Evolutionary conservation across 2,888 invertebrate genomes (phyloP), one percentile per base, ranked within the genome.

Genomic region (Ochropacha duplaris): DNA sequence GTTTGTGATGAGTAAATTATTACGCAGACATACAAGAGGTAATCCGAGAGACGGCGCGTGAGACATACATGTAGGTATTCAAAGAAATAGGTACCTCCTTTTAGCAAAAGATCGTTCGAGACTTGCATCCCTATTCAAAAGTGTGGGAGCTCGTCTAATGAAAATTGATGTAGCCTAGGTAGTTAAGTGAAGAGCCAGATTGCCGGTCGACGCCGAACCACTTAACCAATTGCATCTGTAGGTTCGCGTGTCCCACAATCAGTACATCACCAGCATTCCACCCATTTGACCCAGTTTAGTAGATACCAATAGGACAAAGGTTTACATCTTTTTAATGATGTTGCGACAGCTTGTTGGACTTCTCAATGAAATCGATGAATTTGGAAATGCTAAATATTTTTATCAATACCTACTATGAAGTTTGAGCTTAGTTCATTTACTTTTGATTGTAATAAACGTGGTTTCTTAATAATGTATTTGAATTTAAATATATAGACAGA

Each of bases 211-310:
- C 65, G 72, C 65, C 69, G 60, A 55, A 55, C 68, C 76, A 81
- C 75, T 82, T 76, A 71, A 66, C 64, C 74, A 76, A 79, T 78
- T 80, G 74, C 64, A 62, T 54, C 8, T 44, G 44, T 44, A 44
- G 44, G 44, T 44, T 44, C 14, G 44, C 44, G 44, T 16, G 19
- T 26, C 55, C 51, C 49, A 11, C 54, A 44, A 44, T 44, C 44
- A 44, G 44, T 19, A 44, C 9, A 24, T 22, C 36, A n/a, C 51
- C 28, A 52, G 26, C 56, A 52, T 26, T 52, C 54, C 54, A 39
- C 49, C 54, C 54, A 54, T 54, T 44, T 44, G 44, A 44, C 44
- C 44, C 9, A 44, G n/a, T 44, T 44, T 44, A 44, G 44, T 44
- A 44, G 12, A 1, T 12, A 28, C 31, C 14, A 34, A 39, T 19